Base-by-base conservation (phyloP, 2,797 vertebrate genomes). In the Megalops cyprinoides region DNA sequence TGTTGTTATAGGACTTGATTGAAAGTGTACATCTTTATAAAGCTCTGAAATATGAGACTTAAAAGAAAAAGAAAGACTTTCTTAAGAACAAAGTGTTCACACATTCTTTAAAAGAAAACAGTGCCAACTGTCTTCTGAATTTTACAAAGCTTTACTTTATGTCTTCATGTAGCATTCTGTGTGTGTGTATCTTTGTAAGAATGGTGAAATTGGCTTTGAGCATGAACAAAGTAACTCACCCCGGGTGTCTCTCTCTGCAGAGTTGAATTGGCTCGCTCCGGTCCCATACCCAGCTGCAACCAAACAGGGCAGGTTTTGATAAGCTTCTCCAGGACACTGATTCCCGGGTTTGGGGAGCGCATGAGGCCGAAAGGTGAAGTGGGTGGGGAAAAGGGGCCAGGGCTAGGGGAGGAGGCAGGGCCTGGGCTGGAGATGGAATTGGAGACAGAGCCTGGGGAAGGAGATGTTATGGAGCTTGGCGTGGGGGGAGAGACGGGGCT, bases 301-400 rank as follows among this genome's bases (percentile, higher is more conserved):
- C 98, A 99, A 67, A 97, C 91, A 0, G 96, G 94, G 79, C 94
- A 91, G 0, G 96, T 98, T 78, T 94, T 95, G 71, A 96, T 89
- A 80, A 99, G 94, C 81, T 90, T 95, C 81, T 98, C 97, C 31
- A 95, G 85, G 51, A 94, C 87, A 79, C 95, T 96, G 87, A 95
- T 92, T 44, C 91, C 91, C 42, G 79, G 77, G 5, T 53, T 55
- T 0, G 86, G 83, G 74, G 89, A 77, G 67, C 86, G 90, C 31
- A 92, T 89, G 60, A 0, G 81, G 0, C 77, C 78, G 10, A 84
- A 56, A 53, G 34, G 49, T 0, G 84, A 8, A 10, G 76, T 25
- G 82, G 83, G 81, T 0, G 37, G 81, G 49, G 80, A 81, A 49
- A 44, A 76, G 4, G n/a, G 74, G 58, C 4, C 14, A 4, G 53